phyloP scores from a whole-genome alignment of 2,797 vertebrate species.

The Acrocephalus scirpaceus region DNA sequence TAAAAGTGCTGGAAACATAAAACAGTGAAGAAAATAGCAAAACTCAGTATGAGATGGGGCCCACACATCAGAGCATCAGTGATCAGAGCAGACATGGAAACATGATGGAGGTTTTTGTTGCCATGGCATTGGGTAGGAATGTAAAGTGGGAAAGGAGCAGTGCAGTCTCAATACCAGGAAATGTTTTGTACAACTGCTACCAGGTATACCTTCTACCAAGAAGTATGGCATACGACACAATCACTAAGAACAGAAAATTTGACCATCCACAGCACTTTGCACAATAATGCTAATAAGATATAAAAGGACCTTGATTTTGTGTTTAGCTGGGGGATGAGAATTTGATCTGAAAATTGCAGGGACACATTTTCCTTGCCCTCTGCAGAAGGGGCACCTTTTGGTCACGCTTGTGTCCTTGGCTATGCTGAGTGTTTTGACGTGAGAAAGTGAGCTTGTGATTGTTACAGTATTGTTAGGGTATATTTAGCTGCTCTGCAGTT shows the following conservation, averaged over 20 bases:
- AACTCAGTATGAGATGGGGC: neutral
- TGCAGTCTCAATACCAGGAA: neutral
- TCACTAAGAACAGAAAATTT: neutral
- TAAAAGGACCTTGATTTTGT: neutral
- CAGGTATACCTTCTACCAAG: neutral
- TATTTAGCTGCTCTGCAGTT: neutral
- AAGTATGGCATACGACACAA: neutral
- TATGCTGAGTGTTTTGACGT: neutral
- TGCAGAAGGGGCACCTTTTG: neutral
- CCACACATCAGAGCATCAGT: neutral
- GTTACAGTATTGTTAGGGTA: neutral
- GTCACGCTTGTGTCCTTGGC: neutral
- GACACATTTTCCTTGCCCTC: rapidly evolving
- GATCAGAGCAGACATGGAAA: neutral
- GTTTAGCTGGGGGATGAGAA: neutral
- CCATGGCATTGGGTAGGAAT: neutral
- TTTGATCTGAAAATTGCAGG: neutral
- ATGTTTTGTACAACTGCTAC: neutral
- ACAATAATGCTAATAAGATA: neutral
- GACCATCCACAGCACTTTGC: neutral
- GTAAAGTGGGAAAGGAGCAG: neutral
- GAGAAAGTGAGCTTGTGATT: neutral
- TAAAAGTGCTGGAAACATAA: neutral
- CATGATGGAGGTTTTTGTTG: neutral
- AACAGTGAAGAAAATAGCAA: neutral